Evolutionary conservation across 2,113 vertebrate genomes (phyloP).

Genomic region (Pterocles gutturalis): DNA sequence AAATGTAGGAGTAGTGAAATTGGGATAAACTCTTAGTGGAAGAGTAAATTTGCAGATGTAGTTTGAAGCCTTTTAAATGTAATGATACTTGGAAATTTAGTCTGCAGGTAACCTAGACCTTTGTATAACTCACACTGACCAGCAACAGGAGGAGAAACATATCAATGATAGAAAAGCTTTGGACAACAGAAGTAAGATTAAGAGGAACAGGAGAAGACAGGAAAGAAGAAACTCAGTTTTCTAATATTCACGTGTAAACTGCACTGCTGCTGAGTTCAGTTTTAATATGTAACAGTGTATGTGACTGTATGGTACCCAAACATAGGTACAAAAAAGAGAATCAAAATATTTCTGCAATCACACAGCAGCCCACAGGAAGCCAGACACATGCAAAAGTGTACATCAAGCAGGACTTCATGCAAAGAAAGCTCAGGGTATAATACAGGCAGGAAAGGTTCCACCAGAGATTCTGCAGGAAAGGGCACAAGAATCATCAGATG

Average conservation of each 20-base stretch:
- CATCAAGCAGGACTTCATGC: accelerated
- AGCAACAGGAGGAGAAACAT: not conserved
- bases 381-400: not conserved
- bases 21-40: not conserved
- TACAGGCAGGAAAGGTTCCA: not conserved
- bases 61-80: not conserved
- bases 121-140: not conserved
- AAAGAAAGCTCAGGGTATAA: not conserved
- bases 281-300: not conserved
- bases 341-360: accelerated
- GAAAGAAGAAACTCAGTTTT: not conserved
- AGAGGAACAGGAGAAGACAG: not conserved
- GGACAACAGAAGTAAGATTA: not conserved
- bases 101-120: not conserved
- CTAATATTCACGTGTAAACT: not conserved
- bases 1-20: not conserved
- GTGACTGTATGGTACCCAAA: not conserved
- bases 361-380: not conserved
- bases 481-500: not conserved
- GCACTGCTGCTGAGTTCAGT: not conserved
- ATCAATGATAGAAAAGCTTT: not conserved
- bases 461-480: not conserved
- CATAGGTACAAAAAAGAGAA: not conserved
- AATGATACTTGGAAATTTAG: not conserved
- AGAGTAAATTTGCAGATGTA: not conserved